Evolutionary conservation across 2,888 invertebrate genomes (phyloP).

Genomic region (Protonemura montana): DNA sequence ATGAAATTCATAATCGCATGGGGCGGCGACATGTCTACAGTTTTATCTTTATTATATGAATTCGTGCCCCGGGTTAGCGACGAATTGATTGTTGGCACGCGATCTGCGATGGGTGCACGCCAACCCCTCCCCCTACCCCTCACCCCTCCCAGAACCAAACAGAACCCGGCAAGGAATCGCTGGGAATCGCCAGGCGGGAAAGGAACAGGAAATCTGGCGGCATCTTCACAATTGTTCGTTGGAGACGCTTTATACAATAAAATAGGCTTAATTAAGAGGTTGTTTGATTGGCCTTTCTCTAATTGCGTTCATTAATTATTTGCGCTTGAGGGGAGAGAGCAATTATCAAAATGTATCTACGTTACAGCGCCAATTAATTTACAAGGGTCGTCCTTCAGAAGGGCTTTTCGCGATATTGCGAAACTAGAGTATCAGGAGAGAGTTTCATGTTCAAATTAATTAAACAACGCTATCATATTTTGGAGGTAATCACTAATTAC

Average conservation of each 20-base stretch:
- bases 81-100: constrained; percentile 7
- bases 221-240: background rate
- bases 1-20: background rate
- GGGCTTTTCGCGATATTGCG: background rate
- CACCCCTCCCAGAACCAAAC: background rate
- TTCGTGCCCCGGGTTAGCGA: background rate
- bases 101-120: background rate
- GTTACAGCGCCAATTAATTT: background rate
- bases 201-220: background rate
- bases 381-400: background rate
- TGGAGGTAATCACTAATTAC: background rate
- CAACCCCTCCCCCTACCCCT: background rate
- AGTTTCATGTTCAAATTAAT: background rate
- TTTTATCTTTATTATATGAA: background rate
- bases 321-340: background rate
- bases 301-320: background rate
- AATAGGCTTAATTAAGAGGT: background rate
- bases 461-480: background rate
- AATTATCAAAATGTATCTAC: background rate
- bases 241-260: background rate
- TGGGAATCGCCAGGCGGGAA: background rate
- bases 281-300: background rate
- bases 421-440: too few relatives aligned
- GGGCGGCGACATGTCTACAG: background rate
- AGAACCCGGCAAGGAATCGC: background rate